These are phyloP conservation scores for Sebastes jordani DNA, from an alignment of 2,797 vertebrate genomes.

Conservation along the genomic window DNA sequence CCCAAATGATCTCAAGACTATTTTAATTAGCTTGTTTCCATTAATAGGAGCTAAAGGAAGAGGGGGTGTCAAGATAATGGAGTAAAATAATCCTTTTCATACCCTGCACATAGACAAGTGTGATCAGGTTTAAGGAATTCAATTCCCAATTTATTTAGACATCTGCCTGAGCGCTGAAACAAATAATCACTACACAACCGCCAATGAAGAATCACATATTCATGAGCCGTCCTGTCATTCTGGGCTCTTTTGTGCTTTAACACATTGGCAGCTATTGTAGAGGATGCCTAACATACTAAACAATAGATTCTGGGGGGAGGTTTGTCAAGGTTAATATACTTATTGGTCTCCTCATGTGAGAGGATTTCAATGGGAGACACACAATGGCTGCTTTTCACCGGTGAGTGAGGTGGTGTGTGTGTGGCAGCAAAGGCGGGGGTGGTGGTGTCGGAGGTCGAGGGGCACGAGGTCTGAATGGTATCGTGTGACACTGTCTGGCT, in stretches of 20 bases:
- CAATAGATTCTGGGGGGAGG: background rate
- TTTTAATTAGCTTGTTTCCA: slow-evolving; percentile 36
- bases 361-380: slow-evolving; percentile 50
- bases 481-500: slow-evolving; percentile 48
- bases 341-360: slow-evolving; percentile 48
- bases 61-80: background rate
- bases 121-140: slow-evolving; percentile 17
- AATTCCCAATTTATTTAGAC: slow-evolving; percentile 2
- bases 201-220: slow-evolving; percentile 21
- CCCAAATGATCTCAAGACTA: slow-evolving; percentile 20
- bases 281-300: slow-evolving; percentile 20
- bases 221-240: background rate
- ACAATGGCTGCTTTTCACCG: slow-evolving; percentile 59
- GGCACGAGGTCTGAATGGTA: slow-evolving; percentile 48
- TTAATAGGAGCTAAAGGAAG: background rate
- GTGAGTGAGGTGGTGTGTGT: slow-evolving; percentile 17
- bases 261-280: slow-evolving; percentile 20
- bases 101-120: background rate
- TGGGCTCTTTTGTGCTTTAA: slow-evolving; percentile 17
- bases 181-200: background rate
- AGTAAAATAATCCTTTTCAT: slow-evolving; percentile 22
- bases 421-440: background rate
- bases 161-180: background rate
- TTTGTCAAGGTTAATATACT: slow-evolving; percentile 58
- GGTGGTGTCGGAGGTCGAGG: slow-evolving; percentile 44